Conservation (phyloP, 2,888 invertebrate genomes). For the Carterocephalus palaemon region DNA sequence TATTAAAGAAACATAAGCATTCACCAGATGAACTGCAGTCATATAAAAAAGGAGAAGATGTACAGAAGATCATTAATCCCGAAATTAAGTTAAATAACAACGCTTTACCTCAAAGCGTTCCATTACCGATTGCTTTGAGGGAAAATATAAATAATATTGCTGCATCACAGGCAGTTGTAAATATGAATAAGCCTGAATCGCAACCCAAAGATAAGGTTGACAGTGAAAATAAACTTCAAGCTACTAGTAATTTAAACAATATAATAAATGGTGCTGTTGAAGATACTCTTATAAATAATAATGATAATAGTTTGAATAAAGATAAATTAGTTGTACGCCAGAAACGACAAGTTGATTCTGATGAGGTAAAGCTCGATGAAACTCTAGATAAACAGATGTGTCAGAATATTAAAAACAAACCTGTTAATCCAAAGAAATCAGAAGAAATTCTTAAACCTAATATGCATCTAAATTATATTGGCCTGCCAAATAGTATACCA, state of each 20-base stretch:
- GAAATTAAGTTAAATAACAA: constrained; percentile 29
- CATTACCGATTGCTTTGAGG: constrained; percentile 49
- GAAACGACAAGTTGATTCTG: constrained; percentile 62
- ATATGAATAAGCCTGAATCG: not conserved
- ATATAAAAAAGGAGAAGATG: constrained; percentile 60
- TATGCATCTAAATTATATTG: constrained; percentile 46
- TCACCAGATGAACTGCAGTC: constrained; percentile 63
- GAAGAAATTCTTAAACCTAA: constrained; percentile 34
- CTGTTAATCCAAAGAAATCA: constrained; percentile 15
- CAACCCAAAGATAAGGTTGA: constrained; percentile 10
- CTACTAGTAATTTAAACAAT: constrained; percentile 27
- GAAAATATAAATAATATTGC: constrained; percentile 31
- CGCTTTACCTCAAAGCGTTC: constrained; percentile 43
- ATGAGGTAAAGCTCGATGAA: constrained; percentile 44
- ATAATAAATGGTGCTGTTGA: constrained; percentile 28
- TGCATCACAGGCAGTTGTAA: constrained; percentile 4
- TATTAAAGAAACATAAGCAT: constrained; percentile 46
- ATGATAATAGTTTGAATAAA: constrained; percentile 25
- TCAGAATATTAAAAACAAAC: constrained; percentile 39
- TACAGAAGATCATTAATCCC: constrained; percentile 34
- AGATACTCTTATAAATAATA: constrained; percentile 24
- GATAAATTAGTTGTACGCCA: constrained; percentile 39
- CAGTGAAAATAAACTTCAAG: constrained; percentile 20
- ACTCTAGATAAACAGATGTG: constrained; percentile 55
- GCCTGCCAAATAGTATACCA: constrained; percentile 45